Base-by-base conservation (phyloP, 2,113 vertebrate species). In the Ciconia stormi region DNA sequence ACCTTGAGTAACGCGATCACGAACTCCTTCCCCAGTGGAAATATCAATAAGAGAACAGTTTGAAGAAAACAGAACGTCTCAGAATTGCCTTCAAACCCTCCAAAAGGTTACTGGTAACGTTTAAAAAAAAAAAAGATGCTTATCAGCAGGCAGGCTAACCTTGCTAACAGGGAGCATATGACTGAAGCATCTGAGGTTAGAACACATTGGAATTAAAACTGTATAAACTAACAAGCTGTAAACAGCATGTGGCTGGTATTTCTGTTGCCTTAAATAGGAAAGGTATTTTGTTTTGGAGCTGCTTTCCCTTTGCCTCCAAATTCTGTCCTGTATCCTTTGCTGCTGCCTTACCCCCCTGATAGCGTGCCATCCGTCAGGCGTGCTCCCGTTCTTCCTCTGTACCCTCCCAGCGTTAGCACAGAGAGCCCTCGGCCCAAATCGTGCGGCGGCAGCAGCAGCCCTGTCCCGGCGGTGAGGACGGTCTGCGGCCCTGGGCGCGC, bases 381-480 rank as follows among this genome's bases (percentile, higher is more conserved):
- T 1, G 9, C 36, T 70, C 38, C 69, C 2, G 0, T 8, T 21
- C 58, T 26, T 13, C n/a, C 23, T 36, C 32, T 4, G 7, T 17
- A 12, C 25, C 11, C 46, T 40, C 1, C 1, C 1, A 30, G 49
- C 7, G 0, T 23, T 36, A 49, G 53, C 18, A 10, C 8, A 25
- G 40, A 18, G 47, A 20, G 20, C 10, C 34, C 30, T 82, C 6
- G 2, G 50, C 32, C 12, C 29, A 32, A 12, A n/a, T 6, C 0
- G 0, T 5, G 53, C 1, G 12, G n/a, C 23, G 10, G 46, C 30
- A 12, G 34, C 1, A 0, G 21, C 9, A 16, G 50, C 38, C 56
- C 9, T 0, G 3, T 53, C 46, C 66, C 53, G 0, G 0, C 29
- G 23, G 3, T 4, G 26, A 26, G 38, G 38, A 8, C 9, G 13